Evolutionary conservation across 2,888 invertebrate species (phyloP).

Genomic region (Spisula subtruncata): DNA sequence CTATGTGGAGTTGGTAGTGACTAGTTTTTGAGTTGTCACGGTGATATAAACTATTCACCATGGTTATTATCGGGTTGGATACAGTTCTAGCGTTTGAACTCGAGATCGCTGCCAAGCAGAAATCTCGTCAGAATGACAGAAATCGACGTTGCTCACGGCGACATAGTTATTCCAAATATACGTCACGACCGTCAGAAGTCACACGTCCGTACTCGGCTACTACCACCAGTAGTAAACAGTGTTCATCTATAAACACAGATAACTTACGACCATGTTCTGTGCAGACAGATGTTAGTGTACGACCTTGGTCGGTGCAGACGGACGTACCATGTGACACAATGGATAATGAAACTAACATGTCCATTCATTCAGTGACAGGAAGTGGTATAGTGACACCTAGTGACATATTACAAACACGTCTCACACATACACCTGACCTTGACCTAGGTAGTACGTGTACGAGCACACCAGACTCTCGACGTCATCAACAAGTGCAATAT

Average conservation of each 20-base stretch:
- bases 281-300: background rate
- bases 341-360: background rate
- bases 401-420: background rate
- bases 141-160: background rate
- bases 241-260: background rate
- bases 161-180: background rate
- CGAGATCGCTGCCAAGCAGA: slow-evolving; percentile 30
- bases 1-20: background rate
- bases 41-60: background rate
- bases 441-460: background rate
- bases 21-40: background rate
- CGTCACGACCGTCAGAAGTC: background rate
- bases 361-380: background rate
- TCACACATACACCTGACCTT: background rate
- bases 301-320: background rate
- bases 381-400: background rate
- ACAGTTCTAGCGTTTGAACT: slow-evolving; percentile 46
- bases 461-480: background rate
- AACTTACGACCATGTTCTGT: background rate
- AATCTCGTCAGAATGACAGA: slow-evolving; percentile 1
- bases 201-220: background rate
- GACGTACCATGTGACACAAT: background rate
- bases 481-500: background rate
- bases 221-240: background rate
- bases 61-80: slow-evolving; percentile 40